Evolutionary conservation across 2,888 invertebrate species (phyloP), one percentile per base, ranked within the genome.

Genomic region (Sicus ferrugineus): DNA sequence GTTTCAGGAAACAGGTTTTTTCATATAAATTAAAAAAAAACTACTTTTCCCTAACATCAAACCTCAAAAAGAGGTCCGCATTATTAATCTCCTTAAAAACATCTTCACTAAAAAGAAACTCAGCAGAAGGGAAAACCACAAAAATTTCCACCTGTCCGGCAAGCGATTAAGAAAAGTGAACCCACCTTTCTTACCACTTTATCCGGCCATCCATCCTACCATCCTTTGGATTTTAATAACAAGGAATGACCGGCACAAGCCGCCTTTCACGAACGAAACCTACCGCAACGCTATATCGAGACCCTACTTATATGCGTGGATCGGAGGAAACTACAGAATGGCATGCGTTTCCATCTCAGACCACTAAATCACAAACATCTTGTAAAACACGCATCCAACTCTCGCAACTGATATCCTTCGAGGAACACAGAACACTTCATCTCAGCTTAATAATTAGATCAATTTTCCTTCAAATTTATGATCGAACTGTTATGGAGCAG

Each of bases 401-500:
- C 19, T n/a, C 19, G 9, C 54, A 26, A 16, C 11, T 34, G 34
- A 34, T 52, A 19, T 52, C 50, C 50, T 52, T 52, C 7, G 7
- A 2, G 9, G n/a, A 42, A 9, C 1, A 28, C 54, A 14, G 28
- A 5, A 28, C 2, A 23, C 16, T n/a, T n/a, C 38, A 59, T 11
- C 21, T 50, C 61, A 14, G 14, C 50, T 21, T 31, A 67, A 67
- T 70, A 70, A 70, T 70, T 67, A 67, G 67, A 67, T 65, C 67
- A 67, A 70, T 67, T 70, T 54, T 54, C 28, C 19, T 50, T 21
- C 34, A 50, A 63, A 70, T 67, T 67, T 67, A 70, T 63, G 70
- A 67, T 48, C 67, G 59, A 59, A 46, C 30, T 23, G 19, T 31
- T 23, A 2, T 28, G 23, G 38, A 42, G 52, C n/a, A 62, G 50